Evolutionary conservation across 1,140 invertebrate genomes (phyloP), one percentile per base, ranked within the genome.

Genomic region (Pogonomyrmex californicus): DNA sequence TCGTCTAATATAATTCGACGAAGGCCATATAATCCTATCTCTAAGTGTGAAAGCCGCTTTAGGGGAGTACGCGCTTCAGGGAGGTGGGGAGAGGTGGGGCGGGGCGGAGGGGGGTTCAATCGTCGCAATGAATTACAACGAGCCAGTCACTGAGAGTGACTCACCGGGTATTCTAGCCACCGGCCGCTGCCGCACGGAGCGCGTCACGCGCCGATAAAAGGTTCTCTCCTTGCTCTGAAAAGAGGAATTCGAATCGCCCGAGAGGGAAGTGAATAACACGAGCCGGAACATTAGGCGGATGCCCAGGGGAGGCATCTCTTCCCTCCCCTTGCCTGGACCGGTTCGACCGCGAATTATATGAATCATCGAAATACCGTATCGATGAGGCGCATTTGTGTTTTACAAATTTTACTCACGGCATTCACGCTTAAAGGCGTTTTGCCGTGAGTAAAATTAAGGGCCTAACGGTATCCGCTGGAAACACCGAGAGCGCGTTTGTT

Each of bases 91-190:
- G 82, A n/a, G n/a, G n/a, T n/a, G n/a, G n/a, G n/a, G n/a, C n/a
- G n/a, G n/a, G n/a, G n/a, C n/a, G n/a, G n/a, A n/a, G n/a, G n/a
- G n/a, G 88, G 60, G 71, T 78, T 87, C 89, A 91, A 92, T 92
- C 87, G 89, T 92, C 89, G 91, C 89, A 92, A 92, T 92, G 91
- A 92, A 92, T 92, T 91, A 90, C 91, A 92, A 91, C 90, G 87
- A 87, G 83, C 86, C 90, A 92, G 88, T 91, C 91, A 92, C 90
- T 86, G 79, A 86, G 87, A 87, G 85, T 87, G 87, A 91, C 89
- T 88, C 90, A 89, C 86, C 79, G 49, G 54, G 58, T 76, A 36
- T 75, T 90, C 76, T 88, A 79, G 47, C 38, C 85, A 62, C 62
- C 73, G 36, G 33, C 71, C 23, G 81, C n/a, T 78, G 76, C 47